Conservation (phyloP, 2,888 invertebrate species). For the Neocrepidodera transversa region DNA sequence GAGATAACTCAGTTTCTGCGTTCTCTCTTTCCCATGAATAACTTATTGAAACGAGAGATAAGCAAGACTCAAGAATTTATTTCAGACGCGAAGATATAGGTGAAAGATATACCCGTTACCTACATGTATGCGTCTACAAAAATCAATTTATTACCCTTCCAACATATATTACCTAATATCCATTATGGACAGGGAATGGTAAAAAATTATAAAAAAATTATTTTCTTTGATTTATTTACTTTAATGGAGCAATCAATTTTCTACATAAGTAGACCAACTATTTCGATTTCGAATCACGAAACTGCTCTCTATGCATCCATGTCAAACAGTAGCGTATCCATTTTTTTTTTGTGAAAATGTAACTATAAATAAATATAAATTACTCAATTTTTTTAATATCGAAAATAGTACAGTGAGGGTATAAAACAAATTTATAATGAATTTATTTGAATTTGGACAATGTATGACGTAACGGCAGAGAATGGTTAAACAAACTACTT, state of each 20-base stretch:
- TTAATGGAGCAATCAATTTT: constrained; percentile 11
- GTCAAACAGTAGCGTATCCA: not conserved
- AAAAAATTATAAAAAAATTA: no score
- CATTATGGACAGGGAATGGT: no score
- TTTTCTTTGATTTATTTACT: not conserved
- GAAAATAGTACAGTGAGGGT: no score
- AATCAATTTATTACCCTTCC: no score
- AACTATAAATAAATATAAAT: not conserved
- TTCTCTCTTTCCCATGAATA: constrained; percentile 22
- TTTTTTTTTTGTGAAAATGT: no score
- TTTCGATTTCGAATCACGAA: constrained; percentile 5
- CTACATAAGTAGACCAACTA: not conserved
- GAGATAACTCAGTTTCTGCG: constrained; percentile 21
- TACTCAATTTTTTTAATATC: not conserved
- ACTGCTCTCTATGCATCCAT: not conserved
- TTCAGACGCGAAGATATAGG: constrained; percentile 9
- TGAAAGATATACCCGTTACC: not conserved
- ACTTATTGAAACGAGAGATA: constrained; percentile 20
- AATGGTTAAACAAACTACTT: not conserved
- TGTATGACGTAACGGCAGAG: not conserved
- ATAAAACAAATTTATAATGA: no score
- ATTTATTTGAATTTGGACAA: no score
- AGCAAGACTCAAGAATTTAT: constrained; percentile 19
- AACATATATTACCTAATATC: no score
- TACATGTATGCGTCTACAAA: not conserved